These are phyloP conservation scores for Magallana ariakensis DNA, from an alignment of 1,140 invertebrate genomes.

Conservation along the genomic window DNA sequence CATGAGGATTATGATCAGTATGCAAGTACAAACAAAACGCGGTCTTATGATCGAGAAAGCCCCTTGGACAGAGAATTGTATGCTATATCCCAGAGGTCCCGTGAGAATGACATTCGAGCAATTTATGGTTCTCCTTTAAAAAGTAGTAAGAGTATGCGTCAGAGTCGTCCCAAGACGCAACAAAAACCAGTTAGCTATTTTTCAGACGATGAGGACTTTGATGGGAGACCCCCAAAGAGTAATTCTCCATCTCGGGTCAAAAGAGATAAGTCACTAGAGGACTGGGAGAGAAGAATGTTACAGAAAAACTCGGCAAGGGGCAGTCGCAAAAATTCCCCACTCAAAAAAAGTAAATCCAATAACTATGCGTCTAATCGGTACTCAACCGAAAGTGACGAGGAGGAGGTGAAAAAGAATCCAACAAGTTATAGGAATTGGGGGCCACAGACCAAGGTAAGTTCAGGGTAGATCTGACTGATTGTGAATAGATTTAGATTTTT, in stretches of 20 bases:
- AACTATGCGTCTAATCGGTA: background rate
- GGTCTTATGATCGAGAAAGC: conserved; percentile 43
- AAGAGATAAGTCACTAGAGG: conserved; percentile 41
- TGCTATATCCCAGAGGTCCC: conserved; percentile 8
- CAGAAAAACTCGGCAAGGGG: conserved; percentile 2
- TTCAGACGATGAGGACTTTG: conserved; percentile 16
- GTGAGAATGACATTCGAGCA: background rate
- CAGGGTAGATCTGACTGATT: background rate
- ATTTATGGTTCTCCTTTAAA: conserved; percentile 43
- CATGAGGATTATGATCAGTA: conserved; percentile 69
- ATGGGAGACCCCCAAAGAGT: background rate
- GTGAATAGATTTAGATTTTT: too few species aligned
- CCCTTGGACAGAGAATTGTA: conserved; percentile 39
- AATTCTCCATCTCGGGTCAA: background rate
- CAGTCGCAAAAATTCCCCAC: conserved; percentile 13
- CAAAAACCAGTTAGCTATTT: background rate
- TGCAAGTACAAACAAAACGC: conserved; percentile 60
- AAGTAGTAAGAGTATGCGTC: conserved; percentile 12
- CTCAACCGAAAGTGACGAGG: conserved; percentile 1
- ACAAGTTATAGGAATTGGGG: conserved; percentile 56
- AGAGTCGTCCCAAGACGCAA: conserved; percentile 40
- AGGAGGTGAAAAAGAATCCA: conserved; percentile 13
- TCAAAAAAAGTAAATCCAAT: conserved; percentile 9
- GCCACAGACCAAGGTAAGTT: conserved; percentile 61
- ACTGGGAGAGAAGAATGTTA: conserved; percentile 46